phyloP scores from a whole-genome alignment of 2,888 invertebrate genomes.

The Anorthoa munda region DNA sequence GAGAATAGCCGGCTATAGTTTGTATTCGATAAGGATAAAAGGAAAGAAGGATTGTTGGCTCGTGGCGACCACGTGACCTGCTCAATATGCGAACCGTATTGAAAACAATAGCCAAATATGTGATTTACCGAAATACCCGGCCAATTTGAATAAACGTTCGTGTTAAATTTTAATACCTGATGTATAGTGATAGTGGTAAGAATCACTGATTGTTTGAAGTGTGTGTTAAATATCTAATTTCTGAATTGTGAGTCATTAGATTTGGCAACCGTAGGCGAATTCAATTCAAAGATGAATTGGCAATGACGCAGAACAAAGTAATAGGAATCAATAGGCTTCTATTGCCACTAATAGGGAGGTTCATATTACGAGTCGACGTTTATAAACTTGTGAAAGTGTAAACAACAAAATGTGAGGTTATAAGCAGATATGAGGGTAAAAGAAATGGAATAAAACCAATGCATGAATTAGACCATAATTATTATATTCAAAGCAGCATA shows the following conservation, averaged over 20 bases:
- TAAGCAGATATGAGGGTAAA: too few species aligned
- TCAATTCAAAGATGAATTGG: constrained; percentile 39
- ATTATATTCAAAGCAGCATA: too few species aligned
- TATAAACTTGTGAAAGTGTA: not conserved
- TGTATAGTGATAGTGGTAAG: constrained; percentile 17
- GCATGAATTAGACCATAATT: too few species aligned
- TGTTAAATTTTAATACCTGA: constrained; percentile 46
- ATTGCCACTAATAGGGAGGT: constrained; percentile 32
- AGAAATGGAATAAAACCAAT: too few species aligned
- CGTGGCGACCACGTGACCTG: constrained; percentile 58
- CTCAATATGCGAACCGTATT: constrained; percentile 55
- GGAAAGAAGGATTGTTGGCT: constrained; percentile 56
- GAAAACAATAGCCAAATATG: constrained; percentile 63
- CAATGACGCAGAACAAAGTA: constrained; percentile 34
- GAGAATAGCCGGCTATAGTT: constrained; percentile 49
- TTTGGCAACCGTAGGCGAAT: constrained; percentile 35
- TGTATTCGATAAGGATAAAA: constrained; percentile 58
- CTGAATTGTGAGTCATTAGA: constrained; percentile 40
- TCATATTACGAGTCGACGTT: constrained; percentile 1
- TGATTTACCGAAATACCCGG: constrained; percentile 54
- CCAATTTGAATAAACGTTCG: constrained; percentile 49
- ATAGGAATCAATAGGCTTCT: constrained; percentile 24
- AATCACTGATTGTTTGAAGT: constrained; percentile 36
- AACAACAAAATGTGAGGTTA: too few species aligned
- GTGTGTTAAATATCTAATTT: constrained; percentile 18